phyloP scores from a whole-genome alignment of 23 tunicate species.

The Phallusia fumigata region DNA sequence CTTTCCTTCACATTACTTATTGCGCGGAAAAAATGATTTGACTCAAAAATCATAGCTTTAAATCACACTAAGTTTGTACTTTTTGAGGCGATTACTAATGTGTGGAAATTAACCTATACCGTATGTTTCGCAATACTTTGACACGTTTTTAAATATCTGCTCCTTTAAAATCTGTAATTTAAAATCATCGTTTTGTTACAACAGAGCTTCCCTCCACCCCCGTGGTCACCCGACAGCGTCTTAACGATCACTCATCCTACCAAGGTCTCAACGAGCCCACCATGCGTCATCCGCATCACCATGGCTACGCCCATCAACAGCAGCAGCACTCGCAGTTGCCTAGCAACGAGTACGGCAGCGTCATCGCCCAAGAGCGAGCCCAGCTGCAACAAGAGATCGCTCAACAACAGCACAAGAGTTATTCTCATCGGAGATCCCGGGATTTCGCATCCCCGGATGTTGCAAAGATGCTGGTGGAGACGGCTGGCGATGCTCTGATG shows the following conservation, averaged over 20 bases:
- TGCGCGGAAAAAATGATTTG: no score
- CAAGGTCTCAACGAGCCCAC: constrained; percentile 35
- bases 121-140: no score
- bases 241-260: constrained; percentile 54
- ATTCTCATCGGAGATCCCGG: neutral
- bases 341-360: constrained; percentile 25
- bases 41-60: no score
- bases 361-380: constrained; percentile 21
- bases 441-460: constrained; percentile 33
- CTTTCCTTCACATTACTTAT: no score
- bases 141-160: no score
- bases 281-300: neutral
- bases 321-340: constrained; percentile 6
- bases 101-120: no score
- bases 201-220: constrained; percentile 28
- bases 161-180: no score
- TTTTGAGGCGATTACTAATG: no score
- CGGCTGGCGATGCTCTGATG: constrained; percentile 89
- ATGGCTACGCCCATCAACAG: neutral
- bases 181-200: no score
- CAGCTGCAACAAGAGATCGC: constrained; percentile 26
- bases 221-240: constrained; percentile 38
- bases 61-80: no score
- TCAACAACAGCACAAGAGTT: neutral
- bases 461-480: constrained; percentile 81